Base-by-base conservation (phyloP, 2,113 vertebrate genomes). In the Camelus dromedarius region DNA sequence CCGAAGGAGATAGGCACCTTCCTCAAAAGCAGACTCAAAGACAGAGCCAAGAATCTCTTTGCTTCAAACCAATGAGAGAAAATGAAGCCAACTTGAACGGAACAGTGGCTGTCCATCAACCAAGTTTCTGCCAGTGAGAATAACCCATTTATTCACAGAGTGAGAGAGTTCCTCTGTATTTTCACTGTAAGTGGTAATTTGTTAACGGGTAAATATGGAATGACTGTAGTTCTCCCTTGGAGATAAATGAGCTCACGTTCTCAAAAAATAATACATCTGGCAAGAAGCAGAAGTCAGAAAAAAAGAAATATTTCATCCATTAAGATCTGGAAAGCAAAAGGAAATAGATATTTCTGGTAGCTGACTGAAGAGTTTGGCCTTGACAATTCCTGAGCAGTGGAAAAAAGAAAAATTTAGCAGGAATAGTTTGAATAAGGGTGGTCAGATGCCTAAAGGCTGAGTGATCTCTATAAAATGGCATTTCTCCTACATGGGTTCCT, bases 181-280 rank as follows among this genome's bases (percentile, higher is more conserved):
- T 88, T 48, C 35, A 7, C 62, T 70, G 28, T 48, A 79, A 83
- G 91, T 66, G 67, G 60, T 50, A 35, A 93, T 83, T 89, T 97
- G 95, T 62, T 96, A 69, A 91, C 5, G 0, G 80, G 66, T 82
- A 95, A 93, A 83, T 69, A 89, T 28, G 46, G 90, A 94, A 93
- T 32, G 79, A 70, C 56, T 96, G 89, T 90, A 83, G 75, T 95
- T 95, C 56, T 97, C 26, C 82, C 93, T 92, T 93, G 89, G 85
- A 93, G 77, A 96, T 89, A 95, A 96, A 95, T 81, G 83, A 93
- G 70, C 26, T 89, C 64, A 66, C 64, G 46, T 52, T 93, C 89
- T 83, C 79, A 82, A 80, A 89, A 95, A 83, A 60, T 30, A 88
- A 32, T 58, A 66, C 15, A 30, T 86, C 72, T 89, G 79, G 30